phyloP scores from a whole-genome alignment of 1,140 invertebrate species.

The Vanessa tameamea region DNA sequence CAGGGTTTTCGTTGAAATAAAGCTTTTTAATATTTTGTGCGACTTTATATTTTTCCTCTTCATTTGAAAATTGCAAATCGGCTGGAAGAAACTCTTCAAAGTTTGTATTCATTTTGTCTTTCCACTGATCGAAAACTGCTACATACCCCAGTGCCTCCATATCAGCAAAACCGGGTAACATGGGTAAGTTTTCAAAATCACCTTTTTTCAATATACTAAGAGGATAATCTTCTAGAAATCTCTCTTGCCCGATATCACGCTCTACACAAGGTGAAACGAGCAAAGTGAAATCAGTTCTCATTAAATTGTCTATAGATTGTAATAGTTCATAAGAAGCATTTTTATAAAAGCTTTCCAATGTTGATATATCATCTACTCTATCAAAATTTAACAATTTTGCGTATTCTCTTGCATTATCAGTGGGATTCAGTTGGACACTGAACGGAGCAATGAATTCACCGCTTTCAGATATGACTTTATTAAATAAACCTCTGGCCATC shows the following conservation, averaged over 20 bases:
- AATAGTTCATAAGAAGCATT: slow-evolving; percentile 49
- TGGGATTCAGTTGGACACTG: slow-evolving; percentile 50
- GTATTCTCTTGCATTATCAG: slow-evolving; percentile 52
- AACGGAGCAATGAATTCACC: slow-evolving; percentile 44
- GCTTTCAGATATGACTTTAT: slow-evolving; percentile 62
- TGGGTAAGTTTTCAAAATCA: slow-evolving; percentile 50
- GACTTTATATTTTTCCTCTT: slow-evolving; percentile 41
- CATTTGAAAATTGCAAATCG: slow-evolving; percentile 53
- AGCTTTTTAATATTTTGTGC: slow-evolving; percentile 45
- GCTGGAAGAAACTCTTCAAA: slow-evolving; percentile 57
- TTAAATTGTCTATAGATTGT: slow-evolving; percentile 25
- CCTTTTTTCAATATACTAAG: slow-evolving; percentile 53
- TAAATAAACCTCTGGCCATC: slow-evolving; percentile 52
- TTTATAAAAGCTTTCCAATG: slow-evolving; percentile 60
- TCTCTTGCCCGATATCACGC: slow-evolving; percentile 49
- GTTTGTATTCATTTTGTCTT: slow-evolving; percentile 57
- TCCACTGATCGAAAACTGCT: slow-evolving; percentile 47
- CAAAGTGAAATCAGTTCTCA: slow-evolving; percentile 40
- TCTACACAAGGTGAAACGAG: slow-evolving; percentile 60
- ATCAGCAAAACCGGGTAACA: slow-evolving; percentile 55
- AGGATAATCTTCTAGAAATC: slow-evolving; percentile 53
- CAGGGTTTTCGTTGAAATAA: slow-evolving; percentile 46
- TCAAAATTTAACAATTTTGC: slow-evolving; percentile 46
- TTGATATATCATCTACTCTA: slow-evolving; percentile 45
- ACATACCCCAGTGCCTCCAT: slow-evolving; percentile 56